Evolutionary conservation across 2,113 vertebrate species (phyloP), one percentile per base, ranked within the genome.

Genomic region (Carassius gibelio): DNA sequence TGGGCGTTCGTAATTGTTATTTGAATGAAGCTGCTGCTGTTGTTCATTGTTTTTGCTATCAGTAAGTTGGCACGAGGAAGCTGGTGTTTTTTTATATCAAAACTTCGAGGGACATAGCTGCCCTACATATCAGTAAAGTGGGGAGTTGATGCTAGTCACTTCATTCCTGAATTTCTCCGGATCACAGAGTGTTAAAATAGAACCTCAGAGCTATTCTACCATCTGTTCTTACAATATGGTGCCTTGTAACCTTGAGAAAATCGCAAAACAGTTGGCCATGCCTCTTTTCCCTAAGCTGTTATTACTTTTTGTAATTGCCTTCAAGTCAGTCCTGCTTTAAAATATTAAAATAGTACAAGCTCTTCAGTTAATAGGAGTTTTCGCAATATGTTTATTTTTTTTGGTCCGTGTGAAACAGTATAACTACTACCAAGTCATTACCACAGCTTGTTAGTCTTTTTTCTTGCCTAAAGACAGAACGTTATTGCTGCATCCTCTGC

Each of bases 261-360:
- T 84, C 61, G 4, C 64, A 72, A 76, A 82, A 79, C 13, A 26
- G 23, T 78, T 80, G 81, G 14, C 42, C 21, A 42, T 62, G 79
- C 72, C 61, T 42, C n/a, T 79, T 66, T 82, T 57, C 42, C 66
- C 75, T 74, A 83, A 38, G 57, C 78, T 81, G 83, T 50, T 71
- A 75, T 85, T 68, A 61, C 48, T 69, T 83, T 83, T 80, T 77
- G 34, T 86, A 74, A 88, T 88, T 85, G 72, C 62, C 52, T 76
- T 80, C 26, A 64, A 81, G n/a, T 45, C 36, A 79, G 30, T 71
- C n/a, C 64, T 57, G 52, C 66, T 75, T 42, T 72, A 75, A 62
- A 38, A 48, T 42, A 23, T 36, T 72, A 85, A 55, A 26, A 38
- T 38, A 38, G 36, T 38, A 42, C 75, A 30, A 88, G 34, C 52